Percentiles rank a stretch among this genome's conserved stretches.
Evolutionary conservation across 2,113 vertebrate species (phyloP).

Genomic region (Herpetotheres cachinnans): DNA sequence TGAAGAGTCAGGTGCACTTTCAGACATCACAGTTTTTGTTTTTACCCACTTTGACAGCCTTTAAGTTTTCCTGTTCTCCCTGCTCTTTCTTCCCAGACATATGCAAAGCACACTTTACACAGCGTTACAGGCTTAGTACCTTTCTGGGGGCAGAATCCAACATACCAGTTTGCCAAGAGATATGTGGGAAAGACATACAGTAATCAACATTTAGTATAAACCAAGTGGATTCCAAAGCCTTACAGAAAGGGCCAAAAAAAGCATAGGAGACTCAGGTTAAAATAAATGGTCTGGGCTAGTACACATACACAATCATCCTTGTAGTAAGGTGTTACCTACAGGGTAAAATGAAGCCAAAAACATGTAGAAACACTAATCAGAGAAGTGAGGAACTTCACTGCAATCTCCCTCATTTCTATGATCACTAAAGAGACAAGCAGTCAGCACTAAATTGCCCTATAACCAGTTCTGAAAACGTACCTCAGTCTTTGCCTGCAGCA

Average conservation of each 20-base stretch:
- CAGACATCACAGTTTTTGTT: neutral
- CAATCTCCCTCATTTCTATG: neutral
- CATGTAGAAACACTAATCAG: neutral
- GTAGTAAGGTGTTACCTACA: neutral
- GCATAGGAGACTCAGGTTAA: neutral
- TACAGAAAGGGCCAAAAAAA: neutral
- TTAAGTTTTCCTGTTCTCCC: neutral
- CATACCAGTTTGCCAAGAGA: neutral
- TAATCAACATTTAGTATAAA: neutral
- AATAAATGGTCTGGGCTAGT: neutral
- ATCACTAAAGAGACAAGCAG: neutral
- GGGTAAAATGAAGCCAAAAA: neutral
- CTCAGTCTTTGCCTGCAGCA: neutral
- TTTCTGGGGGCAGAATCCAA: neutral
- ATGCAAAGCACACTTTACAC: neutral
- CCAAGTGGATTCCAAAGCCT: neutral
- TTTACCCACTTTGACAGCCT: neutral
- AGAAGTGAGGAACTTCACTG: neutral
- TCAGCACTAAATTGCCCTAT: neutral
- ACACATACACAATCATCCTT: neutral
- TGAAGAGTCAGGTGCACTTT: neutral
- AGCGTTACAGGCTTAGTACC: neutral
- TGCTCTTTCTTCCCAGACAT: neutral
- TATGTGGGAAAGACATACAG: neutral
- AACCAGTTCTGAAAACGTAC: neutral